Evolutionary conservation across 2,113 vertebrate species (phyloP), one percentile per base, ranked within the genome.

Genomic region (Rhinopomastus cyanomelas): DNA sequence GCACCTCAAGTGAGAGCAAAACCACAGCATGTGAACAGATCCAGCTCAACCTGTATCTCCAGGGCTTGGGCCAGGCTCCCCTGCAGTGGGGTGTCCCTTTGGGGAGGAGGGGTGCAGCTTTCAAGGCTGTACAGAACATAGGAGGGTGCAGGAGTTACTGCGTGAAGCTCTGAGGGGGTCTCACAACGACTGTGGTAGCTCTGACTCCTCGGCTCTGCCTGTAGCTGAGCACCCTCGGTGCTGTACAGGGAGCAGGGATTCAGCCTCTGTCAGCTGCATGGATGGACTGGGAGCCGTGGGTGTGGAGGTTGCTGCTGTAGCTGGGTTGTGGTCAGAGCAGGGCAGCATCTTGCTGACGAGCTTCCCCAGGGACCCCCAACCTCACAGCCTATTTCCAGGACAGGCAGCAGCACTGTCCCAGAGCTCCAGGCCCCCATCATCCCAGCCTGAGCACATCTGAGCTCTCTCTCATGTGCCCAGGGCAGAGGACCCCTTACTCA

Each of bases 141-240:
- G 34, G 27, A 83, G 32, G 22, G 30, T 6, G 5, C 34, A 20
- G 72, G 56, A 36, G n/a, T 16, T 21, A 5, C 62, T 52, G 57
- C 1, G 0, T 34, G 46, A 18, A 34, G 64, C 25, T 71, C 52
- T 55, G 3, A 11, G 29, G 1, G 34, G 16, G 5, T 39, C 55
- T 2, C 9, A 13, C 59, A 14, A 34, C 1, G 0, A 27, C 51
- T 8, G 0, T 0, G 0, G 46, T 21, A 65, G 36, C 61, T 83
- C 73, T 8, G 16, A 8, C 64, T 66, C 66, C 60, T 8, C 65
- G 36, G 29, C 44, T 77, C 53, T 46, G 23, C 55, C 44, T 30
- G 23, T 46, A 13, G 6, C 6, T 16, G 51, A 85, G 71, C 34
- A n/a, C 49, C 65, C 37, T 44, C 36, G 5, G 52, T 2, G 20